phyloP scores from a whole-genome alignment of 2,888 invertebrate species.

The Physocephala rufipes region DNA sequence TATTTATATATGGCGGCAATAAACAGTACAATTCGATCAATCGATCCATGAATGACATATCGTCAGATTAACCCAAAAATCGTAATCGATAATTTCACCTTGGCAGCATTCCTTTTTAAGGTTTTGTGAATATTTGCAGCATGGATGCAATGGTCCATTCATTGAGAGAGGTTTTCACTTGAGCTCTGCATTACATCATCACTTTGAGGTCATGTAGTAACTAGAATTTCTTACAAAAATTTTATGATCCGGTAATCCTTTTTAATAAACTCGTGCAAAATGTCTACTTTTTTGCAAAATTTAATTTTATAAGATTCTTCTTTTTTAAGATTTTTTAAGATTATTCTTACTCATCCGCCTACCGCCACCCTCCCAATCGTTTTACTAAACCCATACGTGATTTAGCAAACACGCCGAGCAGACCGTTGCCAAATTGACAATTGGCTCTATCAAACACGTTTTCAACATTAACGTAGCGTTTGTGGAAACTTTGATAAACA shows the following conservation, averaged over 20 bases:
- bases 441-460: slow-evolving; percentile 15
- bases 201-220: too few species aligned
- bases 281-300: slow-evolving; percentile 5
- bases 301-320: neutral
- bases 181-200: too few species aligned
- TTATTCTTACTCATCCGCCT: neutral
- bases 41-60: neutral
- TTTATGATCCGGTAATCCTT: too few species aligned
- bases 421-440: neutral
- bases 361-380: neutral
- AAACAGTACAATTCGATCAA: neutral
- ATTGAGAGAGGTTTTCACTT: too few species aligned
- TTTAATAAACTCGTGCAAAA: too few species aligned
- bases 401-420: too few species aligned
- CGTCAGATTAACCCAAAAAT: neutral
- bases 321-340: neutral
- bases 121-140: too few species aligned
- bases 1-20: neutral
- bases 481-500: neutral
- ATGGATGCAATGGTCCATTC: too few species aligned
- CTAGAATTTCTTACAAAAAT: too few species aligned
- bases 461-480: slow-evolving; percentile 16
- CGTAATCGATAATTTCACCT: neutral
- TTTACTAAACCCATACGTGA: too few species aligned
- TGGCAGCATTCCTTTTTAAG: too few species aligned